Base-by-base conservation (phyloP, 2,888 invertebrate species). In the Pristionchus exspectatus region DNA sequence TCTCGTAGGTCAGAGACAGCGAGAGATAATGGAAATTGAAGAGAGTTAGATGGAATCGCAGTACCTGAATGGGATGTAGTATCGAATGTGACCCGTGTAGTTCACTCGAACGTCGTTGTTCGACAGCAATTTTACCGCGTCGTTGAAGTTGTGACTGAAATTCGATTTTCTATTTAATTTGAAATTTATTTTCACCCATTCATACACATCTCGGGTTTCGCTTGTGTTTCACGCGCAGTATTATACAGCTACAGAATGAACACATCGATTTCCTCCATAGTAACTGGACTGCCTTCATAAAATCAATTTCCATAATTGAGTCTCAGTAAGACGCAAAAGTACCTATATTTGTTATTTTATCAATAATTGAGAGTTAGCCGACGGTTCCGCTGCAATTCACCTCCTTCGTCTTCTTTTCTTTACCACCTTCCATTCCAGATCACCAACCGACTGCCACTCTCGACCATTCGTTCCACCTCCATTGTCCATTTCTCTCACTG, bases 71-170 rank as follows among this genome's bases (percentile, higher is more conserved):
- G 94, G 94, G 18, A 94, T 92, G 88, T 94, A 95, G 89, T 94
- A 95, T 33, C 95, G 91, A 18, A 95, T 90, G 87, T 95, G 94
- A 24, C 95, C 95, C 14, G 95, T 95, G 91, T 94, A 93, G 88
- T 95, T 95, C 66, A 95, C 94, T 44, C 95, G 92, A 16, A 94
- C 93, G 90, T 95, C 95, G 88, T 95, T 95, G 92, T 95, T 94
- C 54, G 93, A 92, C 88, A 92, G 92, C n/a, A 95, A 90, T 89
- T 93, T 93, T 33, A 95, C 95, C 2, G 93, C 94, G 84, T 93
- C 93, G 92, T 93, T 93, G 92, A 94, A 94, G 89, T 94, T 94
- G 66, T 94, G 90, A 77, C 92, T 94, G 92, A 84, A 93, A 92
- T 74, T 27, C n/a, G 38, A 16, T 90, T 54, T 84, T 27, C n/a